Evolutionary conservation across 2,888 invertebrate genomes (phyloP).

Genomic region (Andrena trimmerana): DNA sequence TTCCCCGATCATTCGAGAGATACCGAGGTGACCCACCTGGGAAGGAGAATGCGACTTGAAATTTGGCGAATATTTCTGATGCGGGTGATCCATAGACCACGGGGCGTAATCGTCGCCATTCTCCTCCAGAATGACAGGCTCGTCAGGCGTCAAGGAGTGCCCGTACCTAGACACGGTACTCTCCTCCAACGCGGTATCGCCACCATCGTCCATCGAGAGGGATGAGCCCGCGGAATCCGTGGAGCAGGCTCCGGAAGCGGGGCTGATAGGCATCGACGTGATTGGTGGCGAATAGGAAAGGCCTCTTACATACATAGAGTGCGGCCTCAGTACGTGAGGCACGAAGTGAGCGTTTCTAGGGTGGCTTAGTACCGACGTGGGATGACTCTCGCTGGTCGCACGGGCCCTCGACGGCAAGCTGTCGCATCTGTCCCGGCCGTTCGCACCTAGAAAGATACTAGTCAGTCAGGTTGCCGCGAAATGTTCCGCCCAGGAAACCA

Average conservation of each 20-base stretch:
- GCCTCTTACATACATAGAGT: conserved; percentile 85
- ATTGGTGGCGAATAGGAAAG: conserved; percentile 86
- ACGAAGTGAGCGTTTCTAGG: conserved; percentile 84
- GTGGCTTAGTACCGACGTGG: conserved; percentile 78
- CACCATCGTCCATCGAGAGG: conserved; percentile 88
- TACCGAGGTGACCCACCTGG: conserved; percentile 77
- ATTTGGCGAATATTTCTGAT: conserved; percentile 84
- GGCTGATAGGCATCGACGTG: conserved; percentile 87
- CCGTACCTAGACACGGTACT: conserved; percentile 82
- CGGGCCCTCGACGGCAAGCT: conserved; percentile 92
- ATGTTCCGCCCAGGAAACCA: conserved; percentile 7
- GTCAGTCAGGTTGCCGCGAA: conserved; percentile 22
- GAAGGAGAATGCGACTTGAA: conserved; percentile 85
- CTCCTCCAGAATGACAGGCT: conserved; percentile 89
- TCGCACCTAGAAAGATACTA: conserved; percentile 80
- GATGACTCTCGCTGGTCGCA: conserved; percentile 88
- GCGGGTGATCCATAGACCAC: conserved; percentile 77
- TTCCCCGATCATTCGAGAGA: conserved; percentile 8
- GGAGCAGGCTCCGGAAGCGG: conserved; percentile 87
- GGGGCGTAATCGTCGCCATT: conserved; percentile 87
- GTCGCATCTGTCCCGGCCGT: conserved; percentile 91
- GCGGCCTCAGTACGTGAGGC: conserved; percentile 85
- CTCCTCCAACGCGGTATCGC: conserved; percentile 82
- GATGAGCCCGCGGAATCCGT: conserved; percentile 90
- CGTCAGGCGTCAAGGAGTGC: conserved; percentile 88